These are phyloP conservation scores for Tuta absoluta DNA, from an alignment of 2,888 invertebrate species.

Conservation along the genomic window DNA sequence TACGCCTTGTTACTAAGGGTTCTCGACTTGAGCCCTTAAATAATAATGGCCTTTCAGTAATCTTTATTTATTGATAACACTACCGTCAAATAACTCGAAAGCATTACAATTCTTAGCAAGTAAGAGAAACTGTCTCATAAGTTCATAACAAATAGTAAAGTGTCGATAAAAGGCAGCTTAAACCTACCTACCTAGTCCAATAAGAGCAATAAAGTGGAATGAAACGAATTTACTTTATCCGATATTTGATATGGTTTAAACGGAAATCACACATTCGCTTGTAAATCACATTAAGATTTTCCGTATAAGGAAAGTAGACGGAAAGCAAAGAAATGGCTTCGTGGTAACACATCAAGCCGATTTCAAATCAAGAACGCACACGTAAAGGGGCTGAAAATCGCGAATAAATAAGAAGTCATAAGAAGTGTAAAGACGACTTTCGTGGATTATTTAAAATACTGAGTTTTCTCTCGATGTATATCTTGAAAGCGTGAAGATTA, in stretches of 20 bases:
- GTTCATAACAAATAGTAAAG: neutral
- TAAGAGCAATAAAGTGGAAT: neutral
- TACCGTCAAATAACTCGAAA: neutral
- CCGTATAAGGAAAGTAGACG: neutral
- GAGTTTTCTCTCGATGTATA: conserved; percentile 75
- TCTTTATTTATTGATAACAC: neutral
- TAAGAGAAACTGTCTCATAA: neutral
- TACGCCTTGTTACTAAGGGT: conserved; percentile 21
- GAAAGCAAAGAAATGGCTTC: conserved; percentile 7
- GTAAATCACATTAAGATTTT: conserved; percentile 10
- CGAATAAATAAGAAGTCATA: conserved; percentile 45
- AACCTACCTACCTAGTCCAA: neutral
- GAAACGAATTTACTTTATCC: neutral
- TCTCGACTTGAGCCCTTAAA: neutral
- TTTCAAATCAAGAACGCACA: conserved; percentile 40
- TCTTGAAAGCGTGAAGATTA: conserved; percentile 76
- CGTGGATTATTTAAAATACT: conserved; percentile 73
- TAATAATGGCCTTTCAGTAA: neutral
- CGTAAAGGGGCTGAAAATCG: conserved; percentile 43
- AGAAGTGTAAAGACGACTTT: conserved; percentile 21
- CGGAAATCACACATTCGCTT: conserved; percentile 11
- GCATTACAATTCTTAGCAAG: neutral
- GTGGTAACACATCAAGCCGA: conserved; percentile 34
- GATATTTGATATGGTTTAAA: conserved; percentile 9
- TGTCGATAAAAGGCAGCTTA: neutral